Evolutionary conservation across 1,140 invertebrate species (phyloP), one percentile per base, ranked within the genome.

Genomic region (Drosophila pruinosa): DNA sequence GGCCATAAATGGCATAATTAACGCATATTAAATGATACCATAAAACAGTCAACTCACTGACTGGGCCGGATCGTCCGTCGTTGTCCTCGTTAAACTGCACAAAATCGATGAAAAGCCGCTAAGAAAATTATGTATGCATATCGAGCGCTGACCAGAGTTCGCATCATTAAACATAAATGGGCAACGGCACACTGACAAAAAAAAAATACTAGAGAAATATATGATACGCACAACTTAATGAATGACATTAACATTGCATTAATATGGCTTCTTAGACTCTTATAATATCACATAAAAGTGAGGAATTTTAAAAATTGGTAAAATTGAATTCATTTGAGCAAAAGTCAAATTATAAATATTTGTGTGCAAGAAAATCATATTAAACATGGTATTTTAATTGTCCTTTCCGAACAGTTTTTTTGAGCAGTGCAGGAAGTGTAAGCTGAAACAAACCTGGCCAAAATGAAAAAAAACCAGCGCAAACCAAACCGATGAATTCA

Each of bases 1-100:
- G 34, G 48, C 64, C 80, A 85, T 85, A 85, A 85, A 86, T 85
- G 81, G 72, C 73, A 81, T 86, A 85, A 85, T 85, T 85, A 85
- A 76, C 80, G 81, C 72, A 86, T 86, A 67, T 86, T 85, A 80
- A 85, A 86, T 86, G 77, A 77, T 78, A 77, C 70, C 80, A 85
- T 86, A 81, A 85, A 85, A 85, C 62, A 74, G 78, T 28, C n/a
- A 48, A 56, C 12, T 24, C 26, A 47, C 22, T n/a, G 26, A 26
- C 48, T 45, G 14, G 39, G 14, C 12, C 2, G 17, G 4, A 4
- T 8, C 6, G 22, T 48, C 31, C 43, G 10, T 43, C 34, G 28
- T n/a, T 41, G 67, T 78, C 71, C 70, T 61, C 54, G 70, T 73
- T 62, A 67, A 72, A 67, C 39, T 72, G 56, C 56, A 61, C 22